phyloP scores from a whole-genome alignment of 2,113 vertebrate species.

The Anarrhichthys ocellatus region DNA sequence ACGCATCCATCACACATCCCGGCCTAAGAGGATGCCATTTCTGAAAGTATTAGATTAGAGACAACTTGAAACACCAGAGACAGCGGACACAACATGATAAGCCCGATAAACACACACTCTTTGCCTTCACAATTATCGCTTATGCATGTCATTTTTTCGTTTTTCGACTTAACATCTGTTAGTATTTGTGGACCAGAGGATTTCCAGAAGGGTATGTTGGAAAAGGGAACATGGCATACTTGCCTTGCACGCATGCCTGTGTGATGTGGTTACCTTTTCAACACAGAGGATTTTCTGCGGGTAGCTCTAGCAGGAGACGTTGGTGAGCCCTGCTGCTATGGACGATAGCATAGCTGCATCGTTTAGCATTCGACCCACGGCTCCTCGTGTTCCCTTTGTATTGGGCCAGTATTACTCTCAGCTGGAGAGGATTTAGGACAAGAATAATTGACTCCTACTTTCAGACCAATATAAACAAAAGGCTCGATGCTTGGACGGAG shows the following conservation, averaged over 20 bases:
- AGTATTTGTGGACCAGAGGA: slow-evolving; percentile 52
- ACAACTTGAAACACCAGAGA: neutral
- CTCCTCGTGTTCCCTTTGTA: slow-evolving; percentile 58
- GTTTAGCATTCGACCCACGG: slow-evolving; percentile 66
- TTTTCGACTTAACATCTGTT: slow-evolving; percentile 66
- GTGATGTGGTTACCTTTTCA: slow-evolving; percentile 72
- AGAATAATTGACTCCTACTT: slow-evolving; percentile 81
- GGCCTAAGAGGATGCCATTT: slow-evolving; percentile 17
- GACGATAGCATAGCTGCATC: slow-evolving; percentile 61
- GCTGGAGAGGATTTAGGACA: slow-evolving; percentile 79
- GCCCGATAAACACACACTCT: slow-evolving; percentile 22
- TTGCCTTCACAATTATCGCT: slow-evolving; percentile 33
- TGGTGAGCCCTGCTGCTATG: slow-evolving; percentile 43
- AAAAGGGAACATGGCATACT: slow-evolving; percentile 48
- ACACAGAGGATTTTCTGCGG: slow-evolving; percentile 57
- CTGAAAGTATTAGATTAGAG: slow-evolving; percentile 41
- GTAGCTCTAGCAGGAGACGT: slow-evolving; percentile 49
- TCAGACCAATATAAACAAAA: slow-evolving; percentile 80
- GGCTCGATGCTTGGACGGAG: slow-evolving; percentile 71
- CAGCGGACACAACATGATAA: neutral
- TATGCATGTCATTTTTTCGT: slow-evolving; percentile 27
- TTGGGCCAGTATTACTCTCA: slow-evolving; percentile 76
- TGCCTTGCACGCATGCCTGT: slow-evolving; percentile 61
- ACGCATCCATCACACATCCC: slow-evolving; percentile 14
- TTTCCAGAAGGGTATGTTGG: slow-evolving; percentile 59